phyloP scores from a whole-genome alignment of 2,888 invertebrate genomes.

The Choreutis nemorana region DNA sequence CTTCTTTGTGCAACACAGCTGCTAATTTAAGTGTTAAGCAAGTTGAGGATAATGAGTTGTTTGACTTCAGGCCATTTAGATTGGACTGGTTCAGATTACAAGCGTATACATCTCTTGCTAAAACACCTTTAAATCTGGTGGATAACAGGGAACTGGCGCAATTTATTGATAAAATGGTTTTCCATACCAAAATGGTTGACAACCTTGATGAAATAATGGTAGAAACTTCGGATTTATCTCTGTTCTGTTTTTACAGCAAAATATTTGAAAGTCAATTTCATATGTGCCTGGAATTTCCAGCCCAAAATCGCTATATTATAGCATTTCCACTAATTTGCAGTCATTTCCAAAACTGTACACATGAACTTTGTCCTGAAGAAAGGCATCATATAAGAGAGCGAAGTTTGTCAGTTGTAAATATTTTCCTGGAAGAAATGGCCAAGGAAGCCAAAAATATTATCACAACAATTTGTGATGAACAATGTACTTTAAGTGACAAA shows the following conservation, averaged over 20 bases:
- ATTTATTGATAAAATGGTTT: constrained; percentile 93
- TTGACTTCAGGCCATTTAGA: constrained; percentile 94
- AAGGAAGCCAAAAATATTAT: constrained; percentile 99
- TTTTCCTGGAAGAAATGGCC: constrained; percentile 98
- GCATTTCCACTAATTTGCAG: constrained; percentile 98
- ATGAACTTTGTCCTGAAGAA: constrained; percentile 98
- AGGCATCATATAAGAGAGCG: constrained; percentile 95
- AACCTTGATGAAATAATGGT: constrained; percentile 95
- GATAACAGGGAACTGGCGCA: constrained; percentile 89
- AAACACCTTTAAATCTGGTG: constrained; percentile 78
- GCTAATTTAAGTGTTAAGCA: constrained; percentile 89
- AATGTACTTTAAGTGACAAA: constrained; percentile 96
- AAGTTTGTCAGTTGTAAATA: constrained; percentile 94
- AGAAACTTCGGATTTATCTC: constrained; percentile 96
- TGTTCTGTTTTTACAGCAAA: constrained; percentile 97
- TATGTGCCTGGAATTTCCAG: constrained; percentile 98
- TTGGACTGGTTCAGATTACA: constrained; percentile 98
- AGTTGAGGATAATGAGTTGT: constrained; percentile 94
- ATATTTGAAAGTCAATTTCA: constrained; percentile 98
- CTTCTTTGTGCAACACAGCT: constrained; percentile 90
- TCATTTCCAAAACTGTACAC: constrained; percentile 97
- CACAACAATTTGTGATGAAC: constrained; percentile 97
- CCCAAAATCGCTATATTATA: constrained; percentile 97
- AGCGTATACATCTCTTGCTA: constrained; percentile 88
- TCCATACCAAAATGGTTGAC: constrained; percentile 98